Evolutionary conservation across 1,140 invertebrate genomes (phyloP).

Genomic region (Brachionus calyciflorus): DNA sequence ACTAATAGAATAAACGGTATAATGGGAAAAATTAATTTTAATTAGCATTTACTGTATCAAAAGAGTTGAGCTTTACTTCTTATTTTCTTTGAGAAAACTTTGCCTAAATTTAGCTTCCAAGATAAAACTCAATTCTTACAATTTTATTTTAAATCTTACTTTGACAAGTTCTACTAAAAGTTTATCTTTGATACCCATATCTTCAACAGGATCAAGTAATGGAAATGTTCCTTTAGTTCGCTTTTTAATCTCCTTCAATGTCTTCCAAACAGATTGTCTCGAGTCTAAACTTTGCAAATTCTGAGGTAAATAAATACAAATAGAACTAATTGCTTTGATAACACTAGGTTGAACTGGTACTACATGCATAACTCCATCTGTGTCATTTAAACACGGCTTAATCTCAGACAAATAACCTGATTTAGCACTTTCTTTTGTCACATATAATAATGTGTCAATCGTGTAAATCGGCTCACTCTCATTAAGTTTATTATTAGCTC

Average conservation of each 20-base stretch:
- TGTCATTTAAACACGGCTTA: conserved; percentile 59
- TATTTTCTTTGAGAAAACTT: no score
- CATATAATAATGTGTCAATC: conserved; percentile 77
- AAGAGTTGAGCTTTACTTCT: no score
- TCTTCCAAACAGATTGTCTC: conserved; percentile 77
- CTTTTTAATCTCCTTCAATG: conserved; percentile 82
- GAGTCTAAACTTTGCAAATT: conserved; percentile 81
- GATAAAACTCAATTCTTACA: no score
- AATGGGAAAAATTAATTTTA: no score
- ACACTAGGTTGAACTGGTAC: conserved; percentile 76
- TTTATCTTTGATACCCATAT: conserved; percentile 90
- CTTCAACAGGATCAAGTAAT: conserved; percentile 83
- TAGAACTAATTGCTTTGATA: conserved; percentile 75
- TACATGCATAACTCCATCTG: conserved; percentile 75
- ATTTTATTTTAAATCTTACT: conserved; percentile 50
- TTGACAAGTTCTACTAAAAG: conserved; percentile 64
- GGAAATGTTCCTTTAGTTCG: conserved; percentile 81
- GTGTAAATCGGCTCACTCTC: conserved; percentile 64
- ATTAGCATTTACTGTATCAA: no score
- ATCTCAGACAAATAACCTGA: conserved; percentile 54
- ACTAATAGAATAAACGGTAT: no score
- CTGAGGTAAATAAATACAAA: conserved; percentile 82
- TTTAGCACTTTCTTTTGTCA: conserved; percentile 65
- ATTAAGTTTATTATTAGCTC: conserved; percentile 64
- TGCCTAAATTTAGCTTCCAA: no score